Percentiles rank a stretch among this genome's conserved stretches.
Evolutionary conservation across 1,140 invertebrate species (phyloP).

Genomic region (Hypsibius dujardini): DNA sequence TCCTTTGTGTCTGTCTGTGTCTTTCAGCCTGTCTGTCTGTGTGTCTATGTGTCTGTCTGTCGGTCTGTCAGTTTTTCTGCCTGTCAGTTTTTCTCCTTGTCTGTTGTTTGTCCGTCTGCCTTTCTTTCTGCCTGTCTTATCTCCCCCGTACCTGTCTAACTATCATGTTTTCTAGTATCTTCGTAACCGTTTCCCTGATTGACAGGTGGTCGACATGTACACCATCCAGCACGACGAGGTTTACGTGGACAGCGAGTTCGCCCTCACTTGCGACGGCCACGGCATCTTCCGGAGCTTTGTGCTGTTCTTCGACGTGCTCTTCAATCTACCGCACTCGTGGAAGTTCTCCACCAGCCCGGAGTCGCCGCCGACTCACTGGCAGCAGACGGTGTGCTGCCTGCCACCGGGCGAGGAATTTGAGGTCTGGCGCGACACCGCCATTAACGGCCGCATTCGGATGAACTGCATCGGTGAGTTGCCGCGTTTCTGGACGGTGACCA

Average conservation of each 20-base stretch:
- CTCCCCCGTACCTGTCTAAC: slow-evolving; percentile 16
- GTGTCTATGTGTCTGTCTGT: slow-evolving; percentile 14
- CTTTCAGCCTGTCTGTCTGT: slow-evolving; percentile 19
- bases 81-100: slow-evolving; percentile 19
- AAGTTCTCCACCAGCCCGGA: slow-evolving; percentile 44
- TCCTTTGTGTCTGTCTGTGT: not conserved
- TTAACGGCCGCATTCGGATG: slow-evolving; percentile 16
- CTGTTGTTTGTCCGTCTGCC: slow-evolving; percentile 16
- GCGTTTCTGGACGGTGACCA: slow-evolving; percentile 20
- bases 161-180: slow-evolving; percentile 21
- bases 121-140: not conserved
- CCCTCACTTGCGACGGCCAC: not conserved
- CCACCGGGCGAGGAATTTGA: not conserved
- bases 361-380: slow-evolving; percentile 95
- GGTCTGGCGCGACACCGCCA: slow-evolving; percentile 14
- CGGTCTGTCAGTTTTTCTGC: slow-evolving; percentile 18
- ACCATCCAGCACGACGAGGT: slow-evolving; percentile 19
- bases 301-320: not conserved
- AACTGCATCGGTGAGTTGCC: not conserved
- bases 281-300: not conserved
- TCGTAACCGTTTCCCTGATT: not conserved
- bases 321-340: slow-evolving; percentile 2
- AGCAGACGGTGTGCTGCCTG: slow-evolving; percentile 97
- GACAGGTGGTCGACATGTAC: slow-evolving; percentile 16
- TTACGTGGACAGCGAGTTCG: slow-evolving; percentile 15